phyloP scores from a whole-genome alignment of 2,113 vertebrate genomes.

The Psittacula cyanocephala region DNA sequence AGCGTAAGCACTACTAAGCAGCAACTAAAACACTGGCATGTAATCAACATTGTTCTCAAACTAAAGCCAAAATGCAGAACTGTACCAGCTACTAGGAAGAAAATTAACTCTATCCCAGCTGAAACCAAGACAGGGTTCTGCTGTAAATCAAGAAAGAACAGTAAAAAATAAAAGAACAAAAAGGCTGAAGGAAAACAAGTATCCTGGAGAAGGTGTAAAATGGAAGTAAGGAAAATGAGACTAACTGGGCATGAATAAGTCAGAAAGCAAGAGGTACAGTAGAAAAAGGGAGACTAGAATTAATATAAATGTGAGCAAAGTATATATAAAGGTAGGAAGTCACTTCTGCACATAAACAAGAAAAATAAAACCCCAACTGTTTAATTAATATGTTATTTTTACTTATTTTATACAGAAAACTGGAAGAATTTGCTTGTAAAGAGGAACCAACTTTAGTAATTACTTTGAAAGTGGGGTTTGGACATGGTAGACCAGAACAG shows the following conservation, averaged over 20 bases:
- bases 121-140: neutral
- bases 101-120: neutral
- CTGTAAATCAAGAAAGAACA: conserved; percentile 14
- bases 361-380: neutral
- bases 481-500: conserved; percentile 19
- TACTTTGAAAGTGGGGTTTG: neutral
- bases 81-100: neutral
- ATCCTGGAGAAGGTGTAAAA: neutral
- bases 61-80: neutral
- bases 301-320: neutral
- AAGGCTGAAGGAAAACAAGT: neutral
- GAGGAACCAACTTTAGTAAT: neutral
- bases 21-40: neutral
- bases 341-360: neutral
- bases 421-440: neutral
- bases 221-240: neutral
- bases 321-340: neutral
- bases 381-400: neutral
- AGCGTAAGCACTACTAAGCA: neutral
- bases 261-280: neutral
- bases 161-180: neutral
- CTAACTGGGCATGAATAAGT: neutral
- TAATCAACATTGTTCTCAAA: neutral
- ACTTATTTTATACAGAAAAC: neutral
- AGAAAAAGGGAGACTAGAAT: neutral